Base-by-base conservation (phyloP, 35 echinoderm and acorn worm species). In the Acanthaster planci region DNA sequence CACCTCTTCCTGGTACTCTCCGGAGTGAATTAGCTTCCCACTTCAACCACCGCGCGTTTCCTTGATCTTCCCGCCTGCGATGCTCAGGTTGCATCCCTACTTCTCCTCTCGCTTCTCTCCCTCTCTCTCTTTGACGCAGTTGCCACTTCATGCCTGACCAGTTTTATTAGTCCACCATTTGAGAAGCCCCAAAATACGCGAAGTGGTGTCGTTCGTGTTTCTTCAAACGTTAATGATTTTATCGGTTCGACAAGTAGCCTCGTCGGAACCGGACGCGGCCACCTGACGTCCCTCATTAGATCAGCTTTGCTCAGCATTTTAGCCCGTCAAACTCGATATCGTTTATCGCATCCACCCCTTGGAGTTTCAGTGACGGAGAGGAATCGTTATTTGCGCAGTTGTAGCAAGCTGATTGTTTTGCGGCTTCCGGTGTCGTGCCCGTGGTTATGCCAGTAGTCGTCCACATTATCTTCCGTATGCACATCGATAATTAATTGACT, bases 161-260 rank as follows among this genome's bases (percentile, higher is more conserved):
- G 34, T 72, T 72, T 72, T 26, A 72, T 72, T 72, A 72, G 64
- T 34, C 34, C 64, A 72, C 34, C 64, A 26, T 72, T 72, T 26
- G 26, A 72, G 34, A 34, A 72, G 64, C 21, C 64, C 2, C 14
- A 29, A 31, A 72, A 30, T 72, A 72, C 64, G 64, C 34, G 64
- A 35, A 72, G 64, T 72, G 64, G 64, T 72, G 64, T 72, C 64
- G 64, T 29, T 72, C 64, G 64, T 72, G 64, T 72, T 26, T 34
- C 64, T 72, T 72, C 64, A 72, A 34, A 72, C 64, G 64, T 72
- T 72, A 72, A 72, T 72, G 64, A 72, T 72, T 72, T 72, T 72
- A 72, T 72, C 64, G 64, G 34, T 72, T 72, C 23, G 26, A 72
- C 64, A 72, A 72, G 21, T 14, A 26, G 26, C 64, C 23, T 34